Conservation (phyloP, 1,140 invertebrate species). For the Oryzaephilus surinamensis region DNA sequence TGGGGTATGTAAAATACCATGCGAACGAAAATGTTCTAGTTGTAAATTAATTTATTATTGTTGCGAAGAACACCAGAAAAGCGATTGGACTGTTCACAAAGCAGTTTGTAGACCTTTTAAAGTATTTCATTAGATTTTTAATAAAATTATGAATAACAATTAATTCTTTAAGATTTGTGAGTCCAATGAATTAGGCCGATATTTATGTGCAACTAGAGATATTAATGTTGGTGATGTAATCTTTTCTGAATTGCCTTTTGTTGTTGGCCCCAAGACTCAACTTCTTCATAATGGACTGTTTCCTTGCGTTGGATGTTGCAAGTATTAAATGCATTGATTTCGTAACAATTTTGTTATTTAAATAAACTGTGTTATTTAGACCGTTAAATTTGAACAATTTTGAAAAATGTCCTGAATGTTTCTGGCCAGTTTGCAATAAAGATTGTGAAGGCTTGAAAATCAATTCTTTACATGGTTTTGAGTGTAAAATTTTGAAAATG, state of each 20-base stretch:
- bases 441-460: constrained; percentile 49
- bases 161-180: constrained; percentile 1
- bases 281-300: constrained; percentile 28
- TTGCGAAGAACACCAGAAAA: constrained; percentile 56
- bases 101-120: constrained; percentile 40
- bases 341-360: constrained; percentile 34
- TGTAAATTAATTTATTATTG: constrained; percentile 59
- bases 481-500: constrained; percentile 43
- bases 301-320: constrained; percentile 49
- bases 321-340: constrained; percentile 34
- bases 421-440: constrained; percentile 56
- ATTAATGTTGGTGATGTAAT: constrained; percentile 64
- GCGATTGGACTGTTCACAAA: constrained; percentile 58
- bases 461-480: constrained; percentile 47
- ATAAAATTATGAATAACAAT: constrained; percentile 37
- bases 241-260: constrained; percentile 55
- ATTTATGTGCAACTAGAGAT: constrained; percentile 58
- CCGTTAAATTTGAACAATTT: constrained; percentile 9
- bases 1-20: constrained; percentile 38
- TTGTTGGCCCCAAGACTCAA: constrained; percentile 52
- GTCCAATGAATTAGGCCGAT: constrained; percentile 39
- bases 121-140: not conserved
- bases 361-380: constrained; percentile 49
- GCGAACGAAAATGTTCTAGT: constrained; percentile 48
- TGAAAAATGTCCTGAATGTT: constrained; percentile 37